Evolutionary conservation across 2,113 vertebrate genomes (phyloP).

Genomic region (Tretioscincus oriximinensis): DNA sequence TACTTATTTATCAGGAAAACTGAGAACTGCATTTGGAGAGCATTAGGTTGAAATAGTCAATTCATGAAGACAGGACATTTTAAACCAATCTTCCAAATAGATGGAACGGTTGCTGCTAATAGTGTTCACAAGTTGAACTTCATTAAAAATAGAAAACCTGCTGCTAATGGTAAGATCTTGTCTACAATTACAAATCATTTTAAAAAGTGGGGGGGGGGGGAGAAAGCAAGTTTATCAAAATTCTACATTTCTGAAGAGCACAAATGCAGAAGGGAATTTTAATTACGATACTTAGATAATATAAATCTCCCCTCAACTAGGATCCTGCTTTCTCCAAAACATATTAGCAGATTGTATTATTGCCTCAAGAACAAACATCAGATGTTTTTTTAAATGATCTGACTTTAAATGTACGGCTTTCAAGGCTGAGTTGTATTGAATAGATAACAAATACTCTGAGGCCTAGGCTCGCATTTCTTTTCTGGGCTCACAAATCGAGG

Average conservation of each 20-base stretch:
- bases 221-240: background rate
- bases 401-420: background rate
- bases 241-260: background rate
- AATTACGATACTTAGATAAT: background rate
- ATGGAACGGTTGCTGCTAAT: background rate
- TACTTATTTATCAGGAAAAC: too few species aligned
- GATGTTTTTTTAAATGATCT: background rate
- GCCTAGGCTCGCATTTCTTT: background rate
- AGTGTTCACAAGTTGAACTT: background rate
- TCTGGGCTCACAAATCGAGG: too few species aligned
- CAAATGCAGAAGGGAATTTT: background rate
- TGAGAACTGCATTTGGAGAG: too few species aligned
- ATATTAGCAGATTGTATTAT: background rate
- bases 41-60: background rate
- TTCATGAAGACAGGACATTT: background rate
- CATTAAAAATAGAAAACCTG: slow-evolving; percentile 5
- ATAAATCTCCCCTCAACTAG: background rate
- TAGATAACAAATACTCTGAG: too few species aligned
- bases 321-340: background rate
- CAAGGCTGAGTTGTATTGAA: background rate
- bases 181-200: background rate
- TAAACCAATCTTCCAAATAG: background rate
- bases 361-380: background rate
- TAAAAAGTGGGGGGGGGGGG: too few species aligned
- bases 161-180: slow-evolving; percentile 10